phyloP scores from a whole-genome alignment of 2,113 vertebrate genomes.

The Pteronura brasiliensis region DNA sequence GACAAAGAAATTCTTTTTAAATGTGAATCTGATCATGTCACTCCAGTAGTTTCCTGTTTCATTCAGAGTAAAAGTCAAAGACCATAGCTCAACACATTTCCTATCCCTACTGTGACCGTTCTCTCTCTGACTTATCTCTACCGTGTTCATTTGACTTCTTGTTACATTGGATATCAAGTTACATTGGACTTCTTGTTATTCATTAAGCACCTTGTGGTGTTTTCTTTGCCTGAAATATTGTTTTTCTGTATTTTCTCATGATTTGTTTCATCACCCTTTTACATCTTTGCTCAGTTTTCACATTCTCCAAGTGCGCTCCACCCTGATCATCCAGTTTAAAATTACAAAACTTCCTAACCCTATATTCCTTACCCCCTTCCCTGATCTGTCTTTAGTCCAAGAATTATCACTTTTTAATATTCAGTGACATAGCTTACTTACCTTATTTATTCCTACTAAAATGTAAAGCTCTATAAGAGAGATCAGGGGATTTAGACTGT shows the following conservation, averaged over 20 bases:
- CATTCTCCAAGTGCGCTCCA: background rate
- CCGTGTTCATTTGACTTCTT: background rate
- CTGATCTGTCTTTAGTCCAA: background rate
- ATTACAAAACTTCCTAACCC: background rate
- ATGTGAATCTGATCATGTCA: background rate
- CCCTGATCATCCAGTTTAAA: background rate
- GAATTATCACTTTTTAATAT: background rate
- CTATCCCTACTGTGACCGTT: background rate
- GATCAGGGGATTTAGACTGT: background rate
- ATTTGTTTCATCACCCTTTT: background rate
- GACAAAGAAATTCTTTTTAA: background rate
- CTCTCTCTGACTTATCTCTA: background rate
- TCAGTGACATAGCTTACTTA: background rate
- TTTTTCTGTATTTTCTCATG: background rate
- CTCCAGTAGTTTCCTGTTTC: background rate
- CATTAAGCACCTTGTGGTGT: background rate
- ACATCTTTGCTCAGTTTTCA: background rate
- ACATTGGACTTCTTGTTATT: background rate
- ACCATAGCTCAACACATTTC: background rate
- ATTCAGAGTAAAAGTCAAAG: background rate
- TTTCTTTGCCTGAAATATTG: background rate
- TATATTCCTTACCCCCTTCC: background rate
- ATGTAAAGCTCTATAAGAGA: background rate
- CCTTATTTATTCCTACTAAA: conserved; percentile 38
- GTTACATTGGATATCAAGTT: background rate